phyloP scores from a whole-genome alignment of 2,888 invertebrate species.

The Caenorhabditis virilis region DNA sequence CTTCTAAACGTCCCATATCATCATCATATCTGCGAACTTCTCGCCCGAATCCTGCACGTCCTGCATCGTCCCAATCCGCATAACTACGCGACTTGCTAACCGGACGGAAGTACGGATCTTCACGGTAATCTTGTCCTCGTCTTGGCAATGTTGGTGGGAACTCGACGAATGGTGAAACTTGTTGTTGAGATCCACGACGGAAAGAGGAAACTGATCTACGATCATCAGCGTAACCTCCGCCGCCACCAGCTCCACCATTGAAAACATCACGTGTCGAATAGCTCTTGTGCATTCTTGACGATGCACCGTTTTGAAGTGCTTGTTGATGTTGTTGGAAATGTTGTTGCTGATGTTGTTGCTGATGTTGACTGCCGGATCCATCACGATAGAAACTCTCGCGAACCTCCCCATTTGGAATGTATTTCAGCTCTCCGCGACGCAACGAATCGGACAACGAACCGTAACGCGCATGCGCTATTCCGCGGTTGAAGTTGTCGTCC shows the following conservation, averaged over 20 bases:
- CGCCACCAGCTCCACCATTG: too few species aligned
- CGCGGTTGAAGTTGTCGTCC: slow-evolving; percentile 50
- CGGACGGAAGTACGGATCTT: slow-evolving; percentile 45
- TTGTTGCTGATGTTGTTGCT: slow-evolving; percentile 2
- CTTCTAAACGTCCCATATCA: slow-evolving; percentile 60
- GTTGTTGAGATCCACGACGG: slow-evolving; percentile 50
- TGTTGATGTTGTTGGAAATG: slow-evolving; percentile 2
- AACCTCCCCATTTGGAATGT: slow-evolving; percentile 66
- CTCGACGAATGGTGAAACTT: slow-evolving; percentile 63
- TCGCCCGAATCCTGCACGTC: slow-evolving; percentile 42
- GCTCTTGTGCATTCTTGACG: slow-evolving; percentile 61
- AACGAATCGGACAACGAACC: slow-evolving; percentile 65
- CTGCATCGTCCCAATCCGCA: slow-evolving; percentile 66
- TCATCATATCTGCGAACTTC: slow-evolving; percentile 52
- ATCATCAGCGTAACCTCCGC: slow-evolving; percentile 43
- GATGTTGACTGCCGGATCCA: slow-evolving; percentile 12
- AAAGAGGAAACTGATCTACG: slow-evolving; percentile 48
- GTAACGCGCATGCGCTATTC: slow-evolving; percentile 63
- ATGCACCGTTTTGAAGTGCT: too few species aligned
- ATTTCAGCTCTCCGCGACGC: slow-evolving; percentile 64
- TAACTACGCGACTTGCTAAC: slow-evolving; percentile 64
- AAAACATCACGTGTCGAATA: slow-evolving; percentile 64
- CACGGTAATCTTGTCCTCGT: slow-evolving; percentile 21
- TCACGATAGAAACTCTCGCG: slow-evolving; percentile 43
- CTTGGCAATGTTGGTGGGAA: slow-evolving; percentile 68